Conservation (phyloP, 2,113 vertebrate species). For the Ancistrus triradiatus region DNA sequence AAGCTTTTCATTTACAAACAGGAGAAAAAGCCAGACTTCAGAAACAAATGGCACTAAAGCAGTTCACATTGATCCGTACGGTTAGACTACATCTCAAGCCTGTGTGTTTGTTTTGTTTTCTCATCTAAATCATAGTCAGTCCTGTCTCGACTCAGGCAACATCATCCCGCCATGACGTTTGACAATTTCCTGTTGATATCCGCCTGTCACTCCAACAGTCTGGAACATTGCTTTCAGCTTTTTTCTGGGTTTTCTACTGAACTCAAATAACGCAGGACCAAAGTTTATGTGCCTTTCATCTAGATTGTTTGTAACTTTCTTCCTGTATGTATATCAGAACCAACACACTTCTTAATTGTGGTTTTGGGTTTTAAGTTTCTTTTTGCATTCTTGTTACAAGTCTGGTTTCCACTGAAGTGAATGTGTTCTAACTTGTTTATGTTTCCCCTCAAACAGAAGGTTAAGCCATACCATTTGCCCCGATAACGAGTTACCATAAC, state of each 20-base stretch:
- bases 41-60: constrained; percentile 38
- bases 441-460: constrained; percentile 22
- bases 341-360: constrained; percentile 29
- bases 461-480: constrained; percentile 45
- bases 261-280: constrained; percentile 71
- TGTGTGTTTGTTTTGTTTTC: constrained; percentile 26
- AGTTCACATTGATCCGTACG: constrained; percentile 16
- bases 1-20: constrained; percentile 50
- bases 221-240: constrained; percentile 37
- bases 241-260: constrained; percentile 52
- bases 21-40: constrained; percentile 60
- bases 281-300: constrained; percentile 83
- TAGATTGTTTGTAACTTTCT: constrained; percentile 58
- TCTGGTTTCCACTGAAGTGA: constrained; percentile 18
- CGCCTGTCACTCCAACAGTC: constrained; percentile 32
- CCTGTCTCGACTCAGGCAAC: constrained; percentile 43
- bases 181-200: constrained; percentile 15
- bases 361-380: constrained; percentile 14
- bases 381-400: constrained; percentile 26
- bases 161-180: constrained; percentile 32
- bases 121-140: constrained; percentile 13
- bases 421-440: constrained; percentile 4
- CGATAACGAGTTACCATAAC: constrained; percentile 8
- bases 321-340: constrained; percentile 56
- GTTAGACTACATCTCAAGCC: constrained; percentile 43